Base-by-base conservation (phyloP, 2,797 vertebrate species). In the Triplophysa bombifrons region DNA sequence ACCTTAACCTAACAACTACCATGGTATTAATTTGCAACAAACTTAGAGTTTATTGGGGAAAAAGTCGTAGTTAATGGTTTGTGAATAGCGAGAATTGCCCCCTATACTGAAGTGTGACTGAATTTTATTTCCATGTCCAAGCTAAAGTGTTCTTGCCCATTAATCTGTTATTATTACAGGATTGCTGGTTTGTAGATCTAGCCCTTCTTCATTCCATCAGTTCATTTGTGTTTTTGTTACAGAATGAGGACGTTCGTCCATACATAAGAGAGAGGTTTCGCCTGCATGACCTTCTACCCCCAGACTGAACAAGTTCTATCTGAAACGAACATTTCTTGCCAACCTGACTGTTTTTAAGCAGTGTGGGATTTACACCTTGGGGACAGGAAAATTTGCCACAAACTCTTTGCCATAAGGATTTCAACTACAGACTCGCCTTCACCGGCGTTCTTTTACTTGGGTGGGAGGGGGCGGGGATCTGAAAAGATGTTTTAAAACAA, bases 261-360 rank as follows among this genome's bases (percentile, higher is more conserved):
- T 94, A 96, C 91, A 95, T 96, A 93, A 90, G 95, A 92, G 95
- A 96, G 92, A 93, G 92, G 93, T 96, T 96, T 93, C 95, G 95
- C 80, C 93, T 96, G 92, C 95, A 96, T 85, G 95, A 96, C 90
- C 93, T 96, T 87, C 92, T 96, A 86, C 95, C 95, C 87, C 95
- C 95, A 6, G 95, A 96, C 76, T 96, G 95, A 94, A 78, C 55
- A 85, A 85, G 11, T 41, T 11, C 55, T 10, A 46, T 16, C n/a
- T 34, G 44, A 66, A 58, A 55, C 11, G 7, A 71, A 34, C 25
- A 55, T 20, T 69, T 68, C 44, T 72, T 65, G 71, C 72, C 81
- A 74, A 72, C 55, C 53, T 67, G 83, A 86, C 74, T 83, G 83
- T 82, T 85, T 83, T 82, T 78, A 67, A 69, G 64, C 80, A 80